Evolutionary conservation across 2,888 invertebrate species (phyloP).

Genomic region (Scrobipalpa atriplicella): DNA sequence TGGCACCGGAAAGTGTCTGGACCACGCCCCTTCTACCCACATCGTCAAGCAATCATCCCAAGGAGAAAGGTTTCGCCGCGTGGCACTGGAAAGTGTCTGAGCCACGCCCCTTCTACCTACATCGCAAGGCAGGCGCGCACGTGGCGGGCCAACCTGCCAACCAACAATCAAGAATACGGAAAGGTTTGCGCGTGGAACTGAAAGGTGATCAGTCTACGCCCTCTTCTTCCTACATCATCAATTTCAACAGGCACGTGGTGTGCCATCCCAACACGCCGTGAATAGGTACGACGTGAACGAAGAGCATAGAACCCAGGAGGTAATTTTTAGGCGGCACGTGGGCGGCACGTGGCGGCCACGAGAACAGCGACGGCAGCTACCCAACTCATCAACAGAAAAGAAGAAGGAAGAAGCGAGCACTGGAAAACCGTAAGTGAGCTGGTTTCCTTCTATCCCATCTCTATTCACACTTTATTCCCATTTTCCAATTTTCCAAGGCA

Average conservation of each 20-base stretch:
- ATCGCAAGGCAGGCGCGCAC: background rate
- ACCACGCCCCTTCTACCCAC: background rate
- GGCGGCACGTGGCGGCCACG: background rate
- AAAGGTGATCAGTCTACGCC: too few relatives aligned
- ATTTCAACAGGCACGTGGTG: too few relatives aligned
- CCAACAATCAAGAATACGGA: too few relatives aligned
- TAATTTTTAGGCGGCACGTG: background rate
- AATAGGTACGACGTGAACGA: background rate
- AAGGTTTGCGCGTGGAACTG: too few relatives aligned
- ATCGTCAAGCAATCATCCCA: too few relatives aligned
- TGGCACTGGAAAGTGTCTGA: too few relatives aligned
- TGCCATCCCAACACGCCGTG: background rate
- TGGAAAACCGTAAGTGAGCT: slow-evolving; percentile 18
- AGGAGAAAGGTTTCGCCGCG: too few relatives aligned
- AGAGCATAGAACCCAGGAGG: background rate
- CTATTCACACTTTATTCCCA: background rate
- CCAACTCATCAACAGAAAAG: background rate
- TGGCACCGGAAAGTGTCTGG: background rate
- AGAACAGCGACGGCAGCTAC: background rate
- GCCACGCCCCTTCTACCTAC: too few relatives aligned
- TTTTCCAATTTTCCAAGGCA: background rate
- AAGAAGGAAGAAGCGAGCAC: background rate
- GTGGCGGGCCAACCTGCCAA: background rate
- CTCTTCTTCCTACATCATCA: too few relatives aligned
- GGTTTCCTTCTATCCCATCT: background rate